Base-by-base conservation (phyloP, 2,113 vertebrate genomes). In the Neotoma lepida region DNA sequence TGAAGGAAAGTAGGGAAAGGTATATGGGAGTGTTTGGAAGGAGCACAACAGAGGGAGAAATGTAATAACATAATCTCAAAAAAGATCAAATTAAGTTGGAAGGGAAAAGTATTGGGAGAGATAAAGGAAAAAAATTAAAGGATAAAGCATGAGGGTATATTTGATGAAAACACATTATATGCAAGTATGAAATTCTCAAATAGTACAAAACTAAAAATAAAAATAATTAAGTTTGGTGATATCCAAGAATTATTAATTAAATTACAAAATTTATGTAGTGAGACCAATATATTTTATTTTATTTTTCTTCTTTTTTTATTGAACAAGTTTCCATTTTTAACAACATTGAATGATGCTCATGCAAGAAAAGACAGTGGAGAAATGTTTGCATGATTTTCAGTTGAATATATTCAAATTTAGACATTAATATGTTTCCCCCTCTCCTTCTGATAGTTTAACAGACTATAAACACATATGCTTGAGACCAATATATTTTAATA, bases 331-430 rank as follows among this genome's bases (percentile, higher is more conserved):
- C 22, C 2, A 41, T 46, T 28, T 76, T 70, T 81, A 63, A 78
- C 9, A 71, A 30, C 14, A 22, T 1, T 58, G 54, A 94, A 6
- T n/a, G 63, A 70, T 58, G 12, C 4, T 9, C 15, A 88, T n/a
- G 3, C 58, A 70, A 51, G 76, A 76, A 95, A 76, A 95, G 30
- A 58, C 26, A 74, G 58, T 73, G 51, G 33, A 24, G 77, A 91
- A 70, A 78, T 89, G 71, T 30, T 68, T 76, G 20, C 33, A 80
- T 46, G 44, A 39, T 63, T 71, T 81, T n/a, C 87, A 51, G n/a
- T 88, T 66, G 30, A 51, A 77, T 46, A 35, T 84, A 87, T 78
- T 95, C 49, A 90, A 44, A 30, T 73, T 64, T 61, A 86, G 51
- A 41, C 20, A 56, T 86, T 76, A 91, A 68, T 78, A 17, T 74